Base-by-base conservation (phyloP, 2,888 invertebrate genomes). In the Tiliacea citrago region DNA sequence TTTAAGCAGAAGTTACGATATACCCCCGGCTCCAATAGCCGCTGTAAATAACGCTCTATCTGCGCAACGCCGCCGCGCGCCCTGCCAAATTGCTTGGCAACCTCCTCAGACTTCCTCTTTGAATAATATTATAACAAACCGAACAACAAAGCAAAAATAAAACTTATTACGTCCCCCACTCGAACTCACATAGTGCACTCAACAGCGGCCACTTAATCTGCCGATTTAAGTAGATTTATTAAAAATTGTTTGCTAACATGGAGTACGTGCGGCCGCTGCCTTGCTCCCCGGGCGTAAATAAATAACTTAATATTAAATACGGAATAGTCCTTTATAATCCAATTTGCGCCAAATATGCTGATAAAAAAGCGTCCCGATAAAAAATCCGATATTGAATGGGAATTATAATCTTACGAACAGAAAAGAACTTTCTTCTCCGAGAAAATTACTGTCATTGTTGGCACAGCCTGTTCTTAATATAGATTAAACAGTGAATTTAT, bases 11-110 rank as follows among this genome's bases (percentile, higher is more conserved):
- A 95, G 93, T 94, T 94, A 95, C 95, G 94, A 93, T 90, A 91
- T 87, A 89, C 90, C 91, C 84, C 90, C 90, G 88, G 87, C 91
- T 89, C 92, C 92, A 93, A 94, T 93, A 90, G 93, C 93, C 90
- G 91, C 90, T 90, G 94, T 95, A 95, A 95, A 95, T 95, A 95
- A 95, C 92, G 91, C 90, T 91, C 90, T 95, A 95, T 95, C 94
- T 94, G 85, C 90, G 91, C 90, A 91, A 90, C 93, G 92, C 91
- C 91, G 91, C 91, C 89, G 91, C 91, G 91, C 88, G 87, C 92
- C 85, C 91, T 94, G 96, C 95, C 95, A 95, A 95, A 96, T 95
- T 94, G 93, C 95, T 95, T 95, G 95, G 95, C 96, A 95, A 90
- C 93, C 93, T 94, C 90, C 93, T 94, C 93, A 93, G 93, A 94